These are phyloP conservation scores for Plectrocnemia conspersa DNA, from an alignment of 1,140 invertebrate genomes.

Conservation along the genomic window DNA sequence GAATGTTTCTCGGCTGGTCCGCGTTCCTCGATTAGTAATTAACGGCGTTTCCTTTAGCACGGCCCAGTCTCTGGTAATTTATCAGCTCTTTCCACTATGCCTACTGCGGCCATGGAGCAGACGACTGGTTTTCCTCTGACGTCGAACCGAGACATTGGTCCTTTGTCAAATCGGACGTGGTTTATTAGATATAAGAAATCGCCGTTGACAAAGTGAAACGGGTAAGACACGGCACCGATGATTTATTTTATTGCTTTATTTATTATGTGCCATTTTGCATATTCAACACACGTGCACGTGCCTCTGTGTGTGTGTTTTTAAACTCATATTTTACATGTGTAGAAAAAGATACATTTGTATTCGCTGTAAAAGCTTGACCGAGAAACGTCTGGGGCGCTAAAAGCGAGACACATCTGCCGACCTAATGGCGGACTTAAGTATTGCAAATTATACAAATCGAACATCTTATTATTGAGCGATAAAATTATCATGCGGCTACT, in stretches of 20 bases:
- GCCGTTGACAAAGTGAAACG: constrained; percentile 29
- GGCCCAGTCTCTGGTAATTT: constrained; percentile 18
- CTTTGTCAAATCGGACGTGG: constrained; percentile 20
- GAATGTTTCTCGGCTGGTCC: constrained; percentile 8
- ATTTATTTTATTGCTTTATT: constrained; percentile 8
- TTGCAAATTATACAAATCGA: too few species aligned
- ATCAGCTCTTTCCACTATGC: not conserved
- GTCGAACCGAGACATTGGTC: constrained; percentile 4
- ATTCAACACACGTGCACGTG: too few species aligned
- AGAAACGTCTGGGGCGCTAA: too few species aligned
- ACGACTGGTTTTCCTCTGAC: not conserved
- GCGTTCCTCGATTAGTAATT: constrained; percentile 24
- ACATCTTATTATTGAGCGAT: too few species aligned
- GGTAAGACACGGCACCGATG: constrained; percentile 18
- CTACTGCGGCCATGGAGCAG: not conserved
- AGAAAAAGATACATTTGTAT: too few species aligned
- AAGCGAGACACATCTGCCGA: too few species aligned
- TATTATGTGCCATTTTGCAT: too few species aligned
- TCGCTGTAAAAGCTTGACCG: too few species aligned
- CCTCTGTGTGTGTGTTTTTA: too few species aligned
- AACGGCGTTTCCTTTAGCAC: constrained; percentile 29
- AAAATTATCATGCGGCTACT: too few species aligned
- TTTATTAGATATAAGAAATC: constrained; percentile 33
- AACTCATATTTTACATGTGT: too few species aligned
- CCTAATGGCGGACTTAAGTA: too few species aligned